Percentiles rank a stretch among this genome's conserved stretches.
phyloP scores from a whole-genome alignment of 1,140 invertebrate species.

The Drosophila busckii region DNA sequence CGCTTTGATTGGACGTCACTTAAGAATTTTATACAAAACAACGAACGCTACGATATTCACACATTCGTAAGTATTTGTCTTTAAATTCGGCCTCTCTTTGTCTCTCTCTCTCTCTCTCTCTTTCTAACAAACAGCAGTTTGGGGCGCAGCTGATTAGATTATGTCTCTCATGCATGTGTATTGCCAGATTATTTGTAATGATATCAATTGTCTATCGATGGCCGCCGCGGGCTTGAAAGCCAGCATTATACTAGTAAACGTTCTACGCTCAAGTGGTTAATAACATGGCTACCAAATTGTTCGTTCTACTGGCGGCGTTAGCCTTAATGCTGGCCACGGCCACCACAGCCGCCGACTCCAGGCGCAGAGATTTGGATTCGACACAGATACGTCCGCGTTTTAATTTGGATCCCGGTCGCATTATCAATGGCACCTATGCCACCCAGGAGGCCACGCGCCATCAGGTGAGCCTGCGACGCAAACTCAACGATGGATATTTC shows the following conservation, averaged over 20 bases:
- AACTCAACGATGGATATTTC: conserved; percentile 61
- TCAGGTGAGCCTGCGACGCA: conserved; percentile 67
- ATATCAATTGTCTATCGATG: conserved; percentile 15
- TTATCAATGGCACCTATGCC: conserved; percentile 67
- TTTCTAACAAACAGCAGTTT: too few species aligned
- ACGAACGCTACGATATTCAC: too few species aligned
- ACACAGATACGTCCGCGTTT: conserved; percentile 37
- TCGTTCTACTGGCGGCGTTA: conserved; percentile 1
- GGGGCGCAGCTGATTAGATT: conserved; percentile 36
- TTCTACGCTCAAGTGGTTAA: conserved; percentile 18
- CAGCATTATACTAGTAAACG: conserved; percentile 22
- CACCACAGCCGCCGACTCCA: too few species aligned
- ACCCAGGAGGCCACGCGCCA: conserved; percentile 48
- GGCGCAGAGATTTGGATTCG: not conserved
- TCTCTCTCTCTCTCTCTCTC: too few species aligned
- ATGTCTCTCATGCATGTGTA: conserved; percentile 21
- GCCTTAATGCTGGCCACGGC: too few species aligned
- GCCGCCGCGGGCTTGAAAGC: conserved; percentile 9
- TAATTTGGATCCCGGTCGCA: conserved; percentile 45
- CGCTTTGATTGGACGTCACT: too few species aligned
- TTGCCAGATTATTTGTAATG: conserved; percentile 27
- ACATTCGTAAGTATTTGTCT: too few species aligned
- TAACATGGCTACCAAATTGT: conserved; percentile 9
- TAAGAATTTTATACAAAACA: too few species aligned
- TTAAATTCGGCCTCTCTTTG: too few species aligned